Evolutionary conservation across 1,140 invertebrate genomes (phyloP).

Genomic region (Danaus melanippus): DNA sequence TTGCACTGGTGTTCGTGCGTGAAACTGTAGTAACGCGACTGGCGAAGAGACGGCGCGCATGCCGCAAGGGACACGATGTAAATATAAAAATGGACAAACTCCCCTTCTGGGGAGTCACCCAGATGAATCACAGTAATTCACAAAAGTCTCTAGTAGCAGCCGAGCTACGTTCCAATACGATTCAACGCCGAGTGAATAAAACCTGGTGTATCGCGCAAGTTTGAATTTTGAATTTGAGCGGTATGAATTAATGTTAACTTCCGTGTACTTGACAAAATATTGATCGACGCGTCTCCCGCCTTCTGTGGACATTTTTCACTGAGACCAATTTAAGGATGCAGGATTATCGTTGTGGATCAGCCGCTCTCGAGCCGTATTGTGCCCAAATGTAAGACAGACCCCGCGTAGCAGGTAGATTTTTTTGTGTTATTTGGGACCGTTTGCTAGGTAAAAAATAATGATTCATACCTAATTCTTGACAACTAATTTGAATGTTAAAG

Average conservation of each 20-base stretch:
- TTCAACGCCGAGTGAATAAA: constrained; percentile 1
- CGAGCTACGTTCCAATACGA: constrained; percentile 31
- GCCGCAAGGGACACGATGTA: constrained; percentile 66
- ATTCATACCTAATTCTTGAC: constrained; percentile 29
- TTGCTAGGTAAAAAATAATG: constrained; percentile 32
- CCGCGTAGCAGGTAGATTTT: constrained; percentile 59
- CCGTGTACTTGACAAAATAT: constrained; percentile 63
- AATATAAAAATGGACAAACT: constrained; percentile 72
- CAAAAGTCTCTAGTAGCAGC: constrained; percentile 33
- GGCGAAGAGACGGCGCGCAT: constrained; percentile 65
- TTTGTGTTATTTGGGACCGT: constrained; percentile 56
- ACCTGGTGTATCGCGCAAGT: too few relatives aligned
- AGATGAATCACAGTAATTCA: constrained; percentile 63
- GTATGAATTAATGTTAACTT: constrained; percentile 57
- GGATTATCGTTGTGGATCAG: constrained; percentile 59
- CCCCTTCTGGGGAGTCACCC: constrained; percentile 67
- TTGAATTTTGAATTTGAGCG: constrained; percentile 51
- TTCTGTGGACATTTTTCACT: constrained; percentile 59
- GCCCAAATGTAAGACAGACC: constrained; percentile 44
- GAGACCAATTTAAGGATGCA: constrained; percentile 39
- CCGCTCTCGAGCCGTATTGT: constrained; percentile 48
- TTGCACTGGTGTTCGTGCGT: constrained; percentile 66
- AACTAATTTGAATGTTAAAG: neutral
- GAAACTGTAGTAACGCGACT: constrained; percentile 66
- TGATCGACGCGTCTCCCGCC: constrained; percentile 59